Base-by-base conservation (phyloP, 2,888 invertebrate genomes). In the Drosophila atripex region DNA sequence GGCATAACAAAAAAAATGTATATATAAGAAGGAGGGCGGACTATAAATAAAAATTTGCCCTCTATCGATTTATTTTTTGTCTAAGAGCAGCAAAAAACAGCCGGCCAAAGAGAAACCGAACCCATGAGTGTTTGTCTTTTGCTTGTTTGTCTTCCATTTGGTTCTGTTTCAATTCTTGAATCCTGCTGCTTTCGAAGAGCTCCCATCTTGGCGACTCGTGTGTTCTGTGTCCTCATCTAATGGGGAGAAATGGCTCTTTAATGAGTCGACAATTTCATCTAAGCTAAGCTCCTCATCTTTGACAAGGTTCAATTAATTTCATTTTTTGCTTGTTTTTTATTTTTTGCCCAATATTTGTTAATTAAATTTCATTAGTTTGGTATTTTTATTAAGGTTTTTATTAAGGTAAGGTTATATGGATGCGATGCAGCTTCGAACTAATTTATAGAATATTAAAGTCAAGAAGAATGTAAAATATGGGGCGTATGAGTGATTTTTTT, bases 41-140 rank as follows among this genome's bases (percentile, higher is more conserved):
- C 86, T 79, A 82, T 88, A 82, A 88, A 82, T 86, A 82, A 86
- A 83, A 82, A 88, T 71, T 86, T 74, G 71, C 76, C 80, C 72
- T 49, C 59, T 88, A 82, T 82, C 72, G 88, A 82, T 82, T 82
- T 86, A n/a, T 32, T 35, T 35, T 76, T 54, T 43, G 50, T 61
- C 23, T 32, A 39, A 55, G 57, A 73, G 66, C 61, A 69, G 64
- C n/a, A 35, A 35, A 70, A 57, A 41, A 30, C 41, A 49, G 35
- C 18, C 43, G 43, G 21, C 14, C 39, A 70, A 52, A 54, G 52
- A 39, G 58, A 61, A 61, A 47, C 47, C 28, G 54, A 51, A 52
- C 43, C 66, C 57, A 51, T 73, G 74, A 72, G 74, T 73, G 68
- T 71, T 73, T 71, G 71, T 54, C 71, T 71, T 73, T 39, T 35